Base-by-base conservation (phyloP, 2,888 invertebrate species). In the Escarpia spicata region DNA sequence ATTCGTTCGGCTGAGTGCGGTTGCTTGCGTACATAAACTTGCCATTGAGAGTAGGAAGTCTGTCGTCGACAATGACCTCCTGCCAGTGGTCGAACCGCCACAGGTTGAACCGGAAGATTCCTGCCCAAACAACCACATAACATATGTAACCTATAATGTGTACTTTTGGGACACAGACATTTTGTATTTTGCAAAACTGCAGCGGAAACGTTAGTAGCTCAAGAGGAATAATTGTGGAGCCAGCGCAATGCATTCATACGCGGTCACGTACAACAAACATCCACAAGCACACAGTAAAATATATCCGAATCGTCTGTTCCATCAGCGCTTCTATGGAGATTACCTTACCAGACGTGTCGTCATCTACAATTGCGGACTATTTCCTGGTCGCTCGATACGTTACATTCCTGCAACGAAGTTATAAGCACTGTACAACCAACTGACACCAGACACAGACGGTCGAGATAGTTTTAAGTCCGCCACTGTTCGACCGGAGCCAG, bases 51-150 rank as follows among this genome's bases (percentile, higher is more conserved):
- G 97, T 97, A 91, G 98, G 98, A 95, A 98, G 97, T 95, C 97
- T 97, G 96, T 98, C 98, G 96, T 98, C 98, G 93, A 98, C 97
- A 45, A 97, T 96, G 92, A 98, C 97, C 95, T 98, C 98, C 94
- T 97, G 97, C 98, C 98, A 98, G 95, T 97, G 97, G 12, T 98
- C 98, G 96, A 98, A 98, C 96, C 98, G 98, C 98, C 98, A 98
- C 96, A 98, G 98, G 92, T 98, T 97, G 97, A 99, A 99, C 96
- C 98, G 99, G 97, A 99, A 99, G 91, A 96, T 95, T 15, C 96
- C 96, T 96, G 94, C 3, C 93, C 94, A 37, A 58, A 91, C 92
- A 91, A 45, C 37, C 89, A 75, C 43, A 43, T 43, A 10, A 60
- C 58, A 37, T 92, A 9, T 4, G 12, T 31, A 75, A 91, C 31